A percentile compares a stretch with the other conserved stretches of the same genome.
Conservation (phyloP, 2,797 vertebrate genomes). For the Smutsia temminckii region DNA sequence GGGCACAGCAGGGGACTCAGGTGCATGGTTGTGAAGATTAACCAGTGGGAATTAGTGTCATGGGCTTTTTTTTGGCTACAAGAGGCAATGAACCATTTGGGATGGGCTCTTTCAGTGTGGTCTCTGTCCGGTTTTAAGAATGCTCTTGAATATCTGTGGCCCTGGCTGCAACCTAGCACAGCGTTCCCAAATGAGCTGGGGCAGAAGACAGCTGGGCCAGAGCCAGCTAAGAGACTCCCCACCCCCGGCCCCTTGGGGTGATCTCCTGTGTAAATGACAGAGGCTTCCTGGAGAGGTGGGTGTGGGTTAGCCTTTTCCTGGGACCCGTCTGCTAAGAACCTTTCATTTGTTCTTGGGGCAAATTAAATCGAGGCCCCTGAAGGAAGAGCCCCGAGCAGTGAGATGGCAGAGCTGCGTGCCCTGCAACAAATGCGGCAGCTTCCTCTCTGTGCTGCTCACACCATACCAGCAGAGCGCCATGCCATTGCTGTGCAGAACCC, state of each 20-base stretch:
- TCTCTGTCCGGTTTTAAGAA: not conserved
- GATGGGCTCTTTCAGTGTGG: not conserved
- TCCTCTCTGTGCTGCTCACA: rapidly evolving
- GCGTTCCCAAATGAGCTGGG: not conserved
- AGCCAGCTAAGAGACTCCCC: not conserved
- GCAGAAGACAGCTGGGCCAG: not conserved
- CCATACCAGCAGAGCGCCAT: not conserved
- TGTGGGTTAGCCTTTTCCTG: not conserved
- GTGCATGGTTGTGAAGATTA: not conserved
- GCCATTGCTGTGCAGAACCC: not conserved
- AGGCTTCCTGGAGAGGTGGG: too few relatives aligned
- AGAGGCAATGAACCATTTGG: not conserved
- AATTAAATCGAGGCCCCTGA: not conserved
- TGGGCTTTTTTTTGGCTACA: not conserved
- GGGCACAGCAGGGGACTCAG: not conserved
- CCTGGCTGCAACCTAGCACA: not conserved
- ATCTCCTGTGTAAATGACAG: not conserved
- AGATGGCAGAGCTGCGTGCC: rapidly evolving
- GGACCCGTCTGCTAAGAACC: not conserved
- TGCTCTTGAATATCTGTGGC: too few relatives aligned
- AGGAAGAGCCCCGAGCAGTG: not conserved
- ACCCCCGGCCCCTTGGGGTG: not conserved
- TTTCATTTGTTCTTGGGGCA: not conserved
- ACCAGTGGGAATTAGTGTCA: too few relatives aligned
- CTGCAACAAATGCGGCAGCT: rapidly evolving